A percentile compares a stretch with the other conserved stretches of the same genome.
Conservation (phyloP, 1,140 invertebrate genomes). For the Bombus sibiricus region DNA sequence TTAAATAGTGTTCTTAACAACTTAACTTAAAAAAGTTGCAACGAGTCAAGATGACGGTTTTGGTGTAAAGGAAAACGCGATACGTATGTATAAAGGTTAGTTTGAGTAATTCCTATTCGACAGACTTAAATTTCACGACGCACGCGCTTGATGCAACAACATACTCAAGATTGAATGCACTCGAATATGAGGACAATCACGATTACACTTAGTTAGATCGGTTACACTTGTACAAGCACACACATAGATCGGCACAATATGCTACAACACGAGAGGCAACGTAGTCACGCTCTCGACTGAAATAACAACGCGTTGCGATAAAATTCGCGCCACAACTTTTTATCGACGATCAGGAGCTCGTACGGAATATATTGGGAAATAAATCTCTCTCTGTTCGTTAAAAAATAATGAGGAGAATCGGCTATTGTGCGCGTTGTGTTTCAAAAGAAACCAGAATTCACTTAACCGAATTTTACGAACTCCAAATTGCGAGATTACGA, state of each 20-base stretch:
- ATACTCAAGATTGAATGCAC: conserved; percentile 25
- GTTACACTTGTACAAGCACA: conserved; percentile 41
- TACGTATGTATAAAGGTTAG: neutral
- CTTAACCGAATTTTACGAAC: conserved; percentile 38
- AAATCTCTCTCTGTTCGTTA: neutral
- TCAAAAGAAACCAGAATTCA: conserved; percentile 11
- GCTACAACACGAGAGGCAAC: neutral
- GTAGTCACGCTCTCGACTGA: conserved; percentile 13
- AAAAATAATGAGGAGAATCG: conserved; percentile 16
- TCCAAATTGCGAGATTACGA: neutral
- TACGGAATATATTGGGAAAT: conserved; percentile 16
- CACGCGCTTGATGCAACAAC: conserved; percentile 4
- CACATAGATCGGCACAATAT: neutral
- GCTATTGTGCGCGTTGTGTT: conserved; percentile 25
- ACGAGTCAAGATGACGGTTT: neutral
- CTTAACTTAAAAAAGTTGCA: too few relatives aligned
- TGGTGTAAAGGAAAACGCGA: neutral
- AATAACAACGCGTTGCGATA: conserved; percentile 28
- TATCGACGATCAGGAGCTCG: conserved; percentile 26
- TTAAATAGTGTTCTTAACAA: too few relatives aligned
- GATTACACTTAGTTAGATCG: conserved; percentile 34
- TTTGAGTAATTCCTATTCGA: neutral
- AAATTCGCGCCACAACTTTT: conserved; percentile 41
- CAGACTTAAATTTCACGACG: neutral
- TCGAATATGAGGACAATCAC: conserved; percentile 46